phyloP scores from a whole-genome alignment of 64 coral and sea anemone species.

The Pocillopora damicornis region DNA sequence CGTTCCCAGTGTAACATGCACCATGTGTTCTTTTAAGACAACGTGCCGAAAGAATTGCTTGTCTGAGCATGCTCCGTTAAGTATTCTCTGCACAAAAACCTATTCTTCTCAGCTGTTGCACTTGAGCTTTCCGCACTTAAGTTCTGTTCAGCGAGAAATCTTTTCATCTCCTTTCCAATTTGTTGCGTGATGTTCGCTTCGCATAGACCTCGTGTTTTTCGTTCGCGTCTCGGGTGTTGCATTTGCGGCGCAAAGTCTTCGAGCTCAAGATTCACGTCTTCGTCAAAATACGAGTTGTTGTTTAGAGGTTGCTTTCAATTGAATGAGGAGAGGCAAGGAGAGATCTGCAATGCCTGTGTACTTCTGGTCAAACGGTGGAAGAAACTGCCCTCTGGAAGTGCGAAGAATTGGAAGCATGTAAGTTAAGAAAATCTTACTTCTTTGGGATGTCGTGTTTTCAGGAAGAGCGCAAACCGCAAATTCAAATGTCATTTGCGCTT shows the following conservation, averaged over 20 bases:
- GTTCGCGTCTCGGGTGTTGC: slow-evolving; percentile 89
- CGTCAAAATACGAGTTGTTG: slow-evolving; percentile 83
- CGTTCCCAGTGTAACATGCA: not conserved
- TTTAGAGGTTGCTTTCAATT: slow-evolving; percentile 92
- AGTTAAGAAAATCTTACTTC: not conserved
- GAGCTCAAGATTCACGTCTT: slow-evolving; percentile 92
- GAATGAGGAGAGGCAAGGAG: slow-evolving; percentile 69
- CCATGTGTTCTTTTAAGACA: slow-evolving; percentile 23
- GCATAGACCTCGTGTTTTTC: slow-evolving; percentile 85
- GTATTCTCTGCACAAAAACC: slow-evolving; percentile 11
- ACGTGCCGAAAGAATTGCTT: slow-evolving; percentile 31
- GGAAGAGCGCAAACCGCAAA: not conserved
- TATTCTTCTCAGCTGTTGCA: slow-evolving; percentile 29
- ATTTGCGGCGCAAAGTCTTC: slow-evolving; percentile 98
- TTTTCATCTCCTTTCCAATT: not conserved
- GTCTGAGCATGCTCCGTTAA: slow-evolving; percentile 31
- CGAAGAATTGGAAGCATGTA: slow-evolving; percentile 97
- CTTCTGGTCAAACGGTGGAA: slow-evolving; percentile 92
- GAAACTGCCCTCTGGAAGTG: slow-evolving; percentile 76
- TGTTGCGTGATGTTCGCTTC: slow-evolving; percentile 70
- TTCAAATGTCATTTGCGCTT: slow-evolving; percentile 5
- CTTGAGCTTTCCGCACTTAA: slow-evolving; percentile 35
- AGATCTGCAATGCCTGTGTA: slow-evolving; percentile 98
- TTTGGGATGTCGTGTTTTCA: not conserved
- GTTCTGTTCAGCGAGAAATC: slow-evolving; percentile 4